Percentiles rank a stretch among this genome's conserved stretches.
Conservation (phyloP, 2,888 invertebrate species). For the Theretra japonica region DNA sequence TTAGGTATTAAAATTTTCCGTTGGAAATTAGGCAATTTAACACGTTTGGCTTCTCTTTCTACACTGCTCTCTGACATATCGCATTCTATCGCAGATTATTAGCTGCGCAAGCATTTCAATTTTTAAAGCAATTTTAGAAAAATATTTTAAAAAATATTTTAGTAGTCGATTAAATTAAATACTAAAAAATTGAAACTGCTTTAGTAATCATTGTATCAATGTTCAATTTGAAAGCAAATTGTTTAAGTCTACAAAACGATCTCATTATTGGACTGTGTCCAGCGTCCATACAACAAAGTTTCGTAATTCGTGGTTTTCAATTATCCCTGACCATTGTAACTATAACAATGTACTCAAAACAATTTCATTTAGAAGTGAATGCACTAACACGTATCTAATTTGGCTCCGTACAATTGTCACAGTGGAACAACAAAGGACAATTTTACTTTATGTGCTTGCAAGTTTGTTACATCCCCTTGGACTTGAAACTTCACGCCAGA, state of each 20-base stretch:
- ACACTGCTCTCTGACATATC: too few species aligned
- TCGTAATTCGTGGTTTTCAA: conserved; percentile 10
- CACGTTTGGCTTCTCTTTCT: too few species aligned
- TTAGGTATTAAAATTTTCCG: too few species aligned
- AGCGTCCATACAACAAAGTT: not conserved
- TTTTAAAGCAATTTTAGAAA: too few species aligned
- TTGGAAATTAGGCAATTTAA: too few species aligned
- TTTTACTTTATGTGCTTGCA: conserved; percentile 38
- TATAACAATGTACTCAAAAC: conserved; percentile 8
- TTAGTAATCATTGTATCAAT: not conserved
- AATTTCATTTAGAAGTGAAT: conserved; percentile 19
- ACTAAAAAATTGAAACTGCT: not conserved
- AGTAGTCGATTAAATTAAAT: not conserved
- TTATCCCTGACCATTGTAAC: not conserved
- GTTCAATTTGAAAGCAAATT: not conserved
- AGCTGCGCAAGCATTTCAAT: too few species aligned
- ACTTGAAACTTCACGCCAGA: conserved; percentile 43
- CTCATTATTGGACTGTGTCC: not conserved
- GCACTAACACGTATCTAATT: conserved; percentile 15
- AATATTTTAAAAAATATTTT: too few species aligned
- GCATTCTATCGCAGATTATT: too few species aligned
- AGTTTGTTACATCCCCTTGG: conserved; percentile 40
- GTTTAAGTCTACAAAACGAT: too few species aligned
- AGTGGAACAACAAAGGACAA: conserved; percentile 42
- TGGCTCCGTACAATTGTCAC: conserved; percentile 24